phyloP scores from a whole-genome alignment of 2,888 invertebrate species.

The Torymus aiolomorphi region DNA sequence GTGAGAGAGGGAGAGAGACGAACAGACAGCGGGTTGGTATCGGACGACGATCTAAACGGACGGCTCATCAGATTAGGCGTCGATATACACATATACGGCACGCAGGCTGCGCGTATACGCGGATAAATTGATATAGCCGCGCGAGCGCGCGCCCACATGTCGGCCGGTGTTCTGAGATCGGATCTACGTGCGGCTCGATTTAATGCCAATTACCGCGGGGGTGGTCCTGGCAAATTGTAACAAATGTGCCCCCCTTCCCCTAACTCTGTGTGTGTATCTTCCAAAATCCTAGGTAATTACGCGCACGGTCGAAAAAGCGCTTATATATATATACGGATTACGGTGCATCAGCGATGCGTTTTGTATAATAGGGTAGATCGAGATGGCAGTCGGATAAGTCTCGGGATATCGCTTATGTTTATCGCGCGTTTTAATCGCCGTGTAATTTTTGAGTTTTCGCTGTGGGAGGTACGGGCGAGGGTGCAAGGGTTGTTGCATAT shows the following conservation, averaged over 20 bases:
- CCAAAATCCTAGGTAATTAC: constrained; percentile 59
- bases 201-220: constrained; percentile 70
- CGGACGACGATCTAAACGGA: constrained; percentile 52
- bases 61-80: constrained; percentile 55
- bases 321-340: too few species aligned
- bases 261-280: not conserved
- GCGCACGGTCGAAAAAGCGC: not conserved
- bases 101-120: not conserved
- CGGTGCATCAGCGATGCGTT: not conserved
- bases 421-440: constrained; percentile 35
- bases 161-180: constrained; percentile 40
- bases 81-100: constrained; percentile 13
- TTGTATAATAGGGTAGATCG: constrained; percentile 8
- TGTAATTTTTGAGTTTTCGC: constrained; percentile 36
- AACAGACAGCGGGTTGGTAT: not conserved
- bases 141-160: constrained; percentile 55
- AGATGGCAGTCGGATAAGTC: constrained; percentile 40
- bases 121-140: constrained; percentile 61
- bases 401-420: too few species aligned
- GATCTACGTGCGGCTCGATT: constrained; percentile 66
- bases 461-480: not conserved
- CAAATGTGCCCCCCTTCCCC: constrained; percentile 60
- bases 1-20: not conserved
- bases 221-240: constrained; percentile 67
- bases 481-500: not conserved